phyloP scores from a whole-genome alignment of 92 coral and sea anemone genomes.

The Anthopleura xanthogrammica region DNA sequence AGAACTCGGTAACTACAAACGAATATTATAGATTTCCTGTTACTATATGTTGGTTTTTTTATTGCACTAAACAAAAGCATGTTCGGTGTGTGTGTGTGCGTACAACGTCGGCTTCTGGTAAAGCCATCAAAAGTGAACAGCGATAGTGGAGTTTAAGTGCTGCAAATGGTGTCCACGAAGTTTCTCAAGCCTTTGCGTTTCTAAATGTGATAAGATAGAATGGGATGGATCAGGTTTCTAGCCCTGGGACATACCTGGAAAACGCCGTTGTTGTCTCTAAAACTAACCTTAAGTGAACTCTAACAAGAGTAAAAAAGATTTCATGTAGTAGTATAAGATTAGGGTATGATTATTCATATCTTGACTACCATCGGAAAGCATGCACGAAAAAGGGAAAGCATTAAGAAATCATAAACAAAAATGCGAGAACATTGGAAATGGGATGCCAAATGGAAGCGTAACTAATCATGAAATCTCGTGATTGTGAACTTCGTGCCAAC shows the following conservation, averaged over 20 bases:
- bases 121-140: background rate
- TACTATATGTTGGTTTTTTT: background rate
- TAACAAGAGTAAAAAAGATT: no score
- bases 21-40: slow-evolving; percentile 8
- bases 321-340: no score
- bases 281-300: no score
- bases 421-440: no score
- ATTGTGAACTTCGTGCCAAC: no score
- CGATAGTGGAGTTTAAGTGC: background rate
- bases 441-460: no score
- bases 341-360: no score
- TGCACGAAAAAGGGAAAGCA: no score
- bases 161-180: background rate
- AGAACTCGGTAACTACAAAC: slow-evolving; percentile 10
- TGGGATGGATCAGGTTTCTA: background rate
- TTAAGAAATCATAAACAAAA: no score
- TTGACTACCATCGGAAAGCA: no score
- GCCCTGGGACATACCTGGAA: background rate
- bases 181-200: background rate
- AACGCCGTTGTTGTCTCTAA: no score
- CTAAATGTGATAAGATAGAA: background rate
- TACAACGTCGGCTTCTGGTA: background rate
- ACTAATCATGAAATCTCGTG: no score
- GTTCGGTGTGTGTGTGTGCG: background rate
- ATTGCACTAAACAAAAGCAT: background rate